Evolutionary conservation across 1,140 invertebrate genomes (phyloP).

Genomic region (Anadara kagoshimensis): DNA sequence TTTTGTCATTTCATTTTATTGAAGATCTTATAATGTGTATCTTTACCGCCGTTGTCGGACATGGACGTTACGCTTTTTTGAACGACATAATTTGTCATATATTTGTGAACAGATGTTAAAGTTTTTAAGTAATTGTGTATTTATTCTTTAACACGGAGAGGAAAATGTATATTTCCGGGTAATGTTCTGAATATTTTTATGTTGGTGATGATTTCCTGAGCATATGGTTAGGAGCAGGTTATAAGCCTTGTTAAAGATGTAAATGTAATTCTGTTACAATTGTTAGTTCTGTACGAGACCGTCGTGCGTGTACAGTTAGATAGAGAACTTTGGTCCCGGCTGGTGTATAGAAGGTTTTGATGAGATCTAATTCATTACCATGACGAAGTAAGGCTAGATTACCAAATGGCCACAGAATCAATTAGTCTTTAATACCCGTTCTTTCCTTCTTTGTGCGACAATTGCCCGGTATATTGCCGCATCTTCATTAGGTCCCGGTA

Average conservation of each 20-base stretch:
- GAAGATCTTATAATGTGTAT: too few species aligned
- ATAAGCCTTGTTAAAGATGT: constrained; percentile 41
- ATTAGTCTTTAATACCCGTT: too few species aligned
- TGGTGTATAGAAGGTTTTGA: constrained; percentile 1
- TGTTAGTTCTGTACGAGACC: constrained; percentile 24
- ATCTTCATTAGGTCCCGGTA: too few species aligned
- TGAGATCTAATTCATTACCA: constrained; percentile 29
- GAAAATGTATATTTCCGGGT: neutral
- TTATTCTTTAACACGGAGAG: neutral
- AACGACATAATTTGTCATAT: too few species aligned
- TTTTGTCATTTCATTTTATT: too few species aligned
- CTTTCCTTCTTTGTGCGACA: too few species aligned
- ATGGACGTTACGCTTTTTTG: too few species aligned
- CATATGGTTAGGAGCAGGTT: constrained; percentile 39
- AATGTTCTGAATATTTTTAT: constrained; percentile 33
- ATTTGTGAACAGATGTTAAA: too few species aligned
- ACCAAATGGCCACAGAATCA: constrained; percentile 36
- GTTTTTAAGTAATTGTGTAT: too few species aligned
- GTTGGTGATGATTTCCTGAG: constrained; percentile 34
- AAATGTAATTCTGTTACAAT: constrained; percentile 46
- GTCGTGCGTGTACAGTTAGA: constrained; percentile 28
- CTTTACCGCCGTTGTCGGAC: too few species aligned
- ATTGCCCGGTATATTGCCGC: too few species aligned
- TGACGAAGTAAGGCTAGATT: constrained; percentile 26
- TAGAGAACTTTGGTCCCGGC: too few species aligned